Base-by-base conservation (phyloP, 2,888 invertebrate species). In the Physocephala rufipes region DNA sequence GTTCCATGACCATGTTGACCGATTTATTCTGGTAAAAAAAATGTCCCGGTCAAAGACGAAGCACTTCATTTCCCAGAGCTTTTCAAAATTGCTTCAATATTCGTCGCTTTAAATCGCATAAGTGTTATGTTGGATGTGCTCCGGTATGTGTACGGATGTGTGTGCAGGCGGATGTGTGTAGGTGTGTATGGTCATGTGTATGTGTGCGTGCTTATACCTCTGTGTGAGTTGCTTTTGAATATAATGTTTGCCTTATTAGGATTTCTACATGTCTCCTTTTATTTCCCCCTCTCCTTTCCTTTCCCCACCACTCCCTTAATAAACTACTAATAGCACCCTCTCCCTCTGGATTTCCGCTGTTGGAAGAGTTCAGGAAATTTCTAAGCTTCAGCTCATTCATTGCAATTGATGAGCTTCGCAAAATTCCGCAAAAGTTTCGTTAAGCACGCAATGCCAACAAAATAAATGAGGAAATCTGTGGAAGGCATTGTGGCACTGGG, bases 401-500 rank as follows among this genome's bases (percentile, higher is more conserved):
- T 58, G 70, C 63, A 69, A 69, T 62, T 70, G 70, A 70, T 70
- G 70, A 70, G 70, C 70, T 63, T 70, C 28, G 49, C 61, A 49
- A 55, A 67, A 64, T 64, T 70, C 64, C 55, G 26, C 43, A 43
- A 70, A 70, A 70, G 26, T 70, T 69, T 62, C 36, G 45, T 30
- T 15, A 45, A 64, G n/a, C 70, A 70, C 70, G 70, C 70, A 70
- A 70, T n/a, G 59, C 67, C 16, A 47, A 61, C 28, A 59, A 68
- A 26, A 59, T 66, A 66, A 66, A 66, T 66, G 64, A 64, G 64
- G 21, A 64, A 49, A 64, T 64, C 26, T 16, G 13, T 13, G 28
- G 19, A 36, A 4, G 36, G 36, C 36, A n/a, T n/a, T n/a, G n/a
- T 45, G 45, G 49, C 49, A n/a, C 16, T n/a, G 19, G 49, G 19